phyloP scores from a whole-genome alignment of 2,797 vertebrate species.

The Discoglossus pictus region DNA sequence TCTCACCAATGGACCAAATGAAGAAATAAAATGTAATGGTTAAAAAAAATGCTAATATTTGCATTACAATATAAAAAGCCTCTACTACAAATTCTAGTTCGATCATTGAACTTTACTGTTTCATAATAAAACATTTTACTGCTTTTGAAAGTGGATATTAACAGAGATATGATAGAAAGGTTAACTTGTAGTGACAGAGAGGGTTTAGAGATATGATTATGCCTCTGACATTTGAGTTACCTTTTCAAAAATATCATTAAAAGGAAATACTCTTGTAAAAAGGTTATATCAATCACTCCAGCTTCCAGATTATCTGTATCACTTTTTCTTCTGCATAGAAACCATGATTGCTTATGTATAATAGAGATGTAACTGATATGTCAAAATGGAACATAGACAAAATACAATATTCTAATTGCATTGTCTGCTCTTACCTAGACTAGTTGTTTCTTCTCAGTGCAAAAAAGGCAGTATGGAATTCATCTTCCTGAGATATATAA shows the following conservation, averaged over 20 bases:
- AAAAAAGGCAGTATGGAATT: no score
- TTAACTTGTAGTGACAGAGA: slow-evolving; percentile 28
- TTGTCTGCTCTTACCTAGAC: no score
- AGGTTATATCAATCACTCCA: slow-evolving; percentile 17
- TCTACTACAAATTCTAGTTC: slow-evolving; percentile 4
- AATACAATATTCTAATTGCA: no score
- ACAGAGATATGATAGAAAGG: slow-evolving; percentile 31
- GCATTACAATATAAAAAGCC: neutral
- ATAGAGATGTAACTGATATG: no score
- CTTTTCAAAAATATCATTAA: slow-evolving; percentile 19
- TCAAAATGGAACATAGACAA: no score
- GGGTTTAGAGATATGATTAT: slow-evolving; percentile 27
- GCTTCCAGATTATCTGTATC: neutral
- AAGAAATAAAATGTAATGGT: slow-evolving; percentile 29
- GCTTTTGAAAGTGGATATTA: slow-evolving; percentile 32
- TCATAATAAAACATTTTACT: slow-evolving; percentile 45
- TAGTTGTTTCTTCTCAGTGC: no score
- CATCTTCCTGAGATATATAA: no score
- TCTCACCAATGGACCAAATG: slow-evolving; percentile 19
- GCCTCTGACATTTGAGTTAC: slow-evolving; percentile 30
- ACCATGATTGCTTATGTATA: no score
- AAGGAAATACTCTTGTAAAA: slow-evolving; percentile 6
- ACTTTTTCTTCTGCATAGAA: neutral
- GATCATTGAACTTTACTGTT: slow-evolving; percentile 42
- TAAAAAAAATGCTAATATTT: slow-evolving; percentile 31